Conservation (phyloP, 2,797 vertebrate species). For the Rhincodon typus region DNA sequence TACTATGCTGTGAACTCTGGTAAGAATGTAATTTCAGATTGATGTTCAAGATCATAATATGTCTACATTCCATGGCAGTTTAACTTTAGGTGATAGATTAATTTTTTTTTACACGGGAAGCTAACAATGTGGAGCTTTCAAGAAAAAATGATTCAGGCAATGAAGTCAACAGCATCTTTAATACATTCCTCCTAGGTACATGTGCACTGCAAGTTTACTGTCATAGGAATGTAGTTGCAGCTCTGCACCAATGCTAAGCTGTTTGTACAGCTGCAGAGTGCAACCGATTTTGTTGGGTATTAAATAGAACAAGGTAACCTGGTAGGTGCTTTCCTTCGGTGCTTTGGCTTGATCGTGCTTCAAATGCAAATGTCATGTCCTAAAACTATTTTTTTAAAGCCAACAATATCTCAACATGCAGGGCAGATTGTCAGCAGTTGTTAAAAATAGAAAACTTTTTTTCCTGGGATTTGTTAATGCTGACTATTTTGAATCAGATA, state of each 20-base stretch:
- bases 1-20: neutral
- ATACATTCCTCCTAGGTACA: neutral
- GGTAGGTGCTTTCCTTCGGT: neutral
- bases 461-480: neutral
- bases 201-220: neutral
- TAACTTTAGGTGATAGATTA: neutral
- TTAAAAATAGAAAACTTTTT: too few species aligned
- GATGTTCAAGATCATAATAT: neutral
- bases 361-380: neutral
- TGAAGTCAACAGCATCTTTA: neutral
- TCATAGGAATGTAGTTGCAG: neutral
- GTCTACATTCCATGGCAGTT: neutral
- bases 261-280: neutral
- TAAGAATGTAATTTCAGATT: neutral
- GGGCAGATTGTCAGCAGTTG: neutral
- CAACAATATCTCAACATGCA: neutral
- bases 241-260: neutral
- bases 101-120: neutral
- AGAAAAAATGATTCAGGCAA: neutral
- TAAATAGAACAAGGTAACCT: neutral
- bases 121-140: neutral
- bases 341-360: neutral
- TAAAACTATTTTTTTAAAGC: neutral
- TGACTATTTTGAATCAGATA: neutral
- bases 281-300: neutral